phyloP scores from a whole-genome alignment of 2,888 invertebrate genomes.

The Andrena flavipes region DNA sequence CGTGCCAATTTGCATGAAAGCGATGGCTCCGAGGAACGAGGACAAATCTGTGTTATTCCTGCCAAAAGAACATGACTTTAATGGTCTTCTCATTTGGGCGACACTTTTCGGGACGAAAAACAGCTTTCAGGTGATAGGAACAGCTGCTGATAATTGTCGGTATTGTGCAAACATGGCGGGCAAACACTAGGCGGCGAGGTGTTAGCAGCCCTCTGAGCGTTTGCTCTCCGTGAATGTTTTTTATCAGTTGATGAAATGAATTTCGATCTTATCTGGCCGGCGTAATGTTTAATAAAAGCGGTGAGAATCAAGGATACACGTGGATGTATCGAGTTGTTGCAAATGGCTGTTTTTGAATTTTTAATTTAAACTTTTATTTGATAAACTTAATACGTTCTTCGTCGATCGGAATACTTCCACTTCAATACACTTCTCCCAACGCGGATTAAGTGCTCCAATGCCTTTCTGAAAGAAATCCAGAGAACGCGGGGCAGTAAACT shows the following conservation, averaged over 20 bases:
- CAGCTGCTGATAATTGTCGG: conserved; percentile 54
- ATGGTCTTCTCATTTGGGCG: neutral
- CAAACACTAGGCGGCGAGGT: conserved; percentile 31
- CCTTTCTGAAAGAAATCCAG: no score
- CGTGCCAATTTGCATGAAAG: conserved; percentile 25
- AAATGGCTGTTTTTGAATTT: no score
- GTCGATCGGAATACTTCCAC: no score
- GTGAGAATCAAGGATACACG: no score
- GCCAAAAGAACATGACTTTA: neutral
- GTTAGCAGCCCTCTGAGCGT: neutral
- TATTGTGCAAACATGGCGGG: conserved; percentile 45
- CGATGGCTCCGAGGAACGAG: neutral
- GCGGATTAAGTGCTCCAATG: no score
- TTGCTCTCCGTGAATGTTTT: conserved; percentile 18
- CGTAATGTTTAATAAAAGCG: no score
- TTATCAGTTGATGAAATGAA: neutral
- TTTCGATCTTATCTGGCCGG: no score
- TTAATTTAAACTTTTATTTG: no score
- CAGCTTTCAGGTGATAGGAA: conserved; percentile 23
- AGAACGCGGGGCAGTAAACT: no score
- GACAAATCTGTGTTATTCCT: neutral
- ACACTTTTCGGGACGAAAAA: conserved; percentile 26
- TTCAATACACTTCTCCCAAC: no score
- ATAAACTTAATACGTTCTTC: no score
- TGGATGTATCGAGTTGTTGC: no score